Base-by-base conservation (phyloP, 2,888 invertebrate species). In the Nasonovia ribisnigri region DNA sequence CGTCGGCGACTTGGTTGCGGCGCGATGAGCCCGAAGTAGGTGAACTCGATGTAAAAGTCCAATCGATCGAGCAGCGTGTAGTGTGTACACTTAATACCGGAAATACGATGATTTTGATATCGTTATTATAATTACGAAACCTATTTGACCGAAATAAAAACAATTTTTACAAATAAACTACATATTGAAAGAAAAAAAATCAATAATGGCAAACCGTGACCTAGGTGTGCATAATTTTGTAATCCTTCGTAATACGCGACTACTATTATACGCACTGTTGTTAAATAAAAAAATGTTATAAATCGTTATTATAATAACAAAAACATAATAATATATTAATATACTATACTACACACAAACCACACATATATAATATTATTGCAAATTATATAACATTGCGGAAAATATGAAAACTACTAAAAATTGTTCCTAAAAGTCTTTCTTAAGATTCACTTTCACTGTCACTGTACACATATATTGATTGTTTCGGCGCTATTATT, bases 401-500 rank as follows among this genome's bases (percentile, higher is more conserved):
- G 77, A 92, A 92, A 92, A 92, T 92, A 92, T 88, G 88, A 92
- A 92, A 92, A 92, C 87, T 67, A 67, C 67, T 48, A 36, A 57
- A 86, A 87, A 92, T 48, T 29, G 84, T 91, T 60, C 24, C 36
- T 43, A 84, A 57, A 46, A 57, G 46, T 90, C 60, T 90, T 93
- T 90, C 86, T 86, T 57, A 93, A 90, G 84, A 93, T 93, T 90
- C 86, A 60, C 90, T 93, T 93, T 93, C 90, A 86, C 90, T 67
- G 89, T 88, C 88, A 88, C 26, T 77, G n/a, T 60, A 42, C 36
- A 77, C 43, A 77, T 93, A 46, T 89, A 90, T 90, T 13, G 93
- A 93, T 93, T 93, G 67, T 93, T 90, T 93, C 86, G 93, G 48
- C 24, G 24, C 60, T 90, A 86, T 86, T 93, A 93, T 93, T 90